Evolutionary conservation across 2,113 vertebrate genomes (phyloP).

Genomic region (Falcunculus frontatus): DNA sequence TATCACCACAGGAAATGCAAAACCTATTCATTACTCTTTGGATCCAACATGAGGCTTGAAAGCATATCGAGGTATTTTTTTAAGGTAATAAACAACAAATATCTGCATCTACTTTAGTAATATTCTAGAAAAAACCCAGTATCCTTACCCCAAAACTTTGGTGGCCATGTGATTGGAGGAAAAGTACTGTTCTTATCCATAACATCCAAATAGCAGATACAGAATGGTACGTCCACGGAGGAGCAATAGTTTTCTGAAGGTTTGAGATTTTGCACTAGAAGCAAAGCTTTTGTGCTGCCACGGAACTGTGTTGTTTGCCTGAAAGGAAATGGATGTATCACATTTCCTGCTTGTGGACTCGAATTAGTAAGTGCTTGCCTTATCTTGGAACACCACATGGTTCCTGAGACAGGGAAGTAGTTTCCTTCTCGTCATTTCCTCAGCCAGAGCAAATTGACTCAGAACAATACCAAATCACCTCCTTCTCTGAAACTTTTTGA

Average conservation of each 20-base stretch:
- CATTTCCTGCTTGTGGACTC: constrained; percentile 92
- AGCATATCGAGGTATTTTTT: neutral
- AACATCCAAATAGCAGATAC: constrained; percentile 65
- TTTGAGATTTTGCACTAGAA: constrained; percentile 57
- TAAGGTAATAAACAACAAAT: neutral
- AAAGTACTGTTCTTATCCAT: constrained; percentile 83
- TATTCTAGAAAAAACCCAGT: constrained; percentile 4
- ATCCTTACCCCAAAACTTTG: constrained; percentile 81
- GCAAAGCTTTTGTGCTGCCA: constrained; percentile 63
- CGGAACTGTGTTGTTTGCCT: constrained; percentile 78
- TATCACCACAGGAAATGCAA: neutral
- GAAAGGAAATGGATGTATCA: constrained; percentile 90
- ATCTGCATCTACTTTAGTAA: neutral
- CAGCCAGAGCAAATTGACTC: constrained; percentile 65
- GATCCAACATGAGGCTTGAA: neutral
- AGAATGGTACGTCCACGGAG: constrained; percentile 25
- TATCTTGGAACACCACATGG: constrained; percentile 91
- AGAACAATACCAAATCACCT: constrained; percentile 61
- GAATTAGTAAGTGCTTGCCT: constrained; percentile 89
- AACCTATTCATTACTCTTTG: neutral
- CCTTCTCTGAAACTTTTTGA: constrained; percentile 16
- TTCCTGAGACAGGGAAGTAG: constrained; percentile 82
- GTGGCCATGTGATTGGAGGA: constrained; percentile 66
- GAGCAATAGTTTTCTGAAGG: constrained; percentile 39
- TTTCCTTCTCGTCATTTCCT: constrained; percentile 93